A percentile compares a stretch with the other conserved stretches of the same genome.
Conservation (phyloP, 2,797 vertebrate genomes). For the Sus cebifrons region DNA sequence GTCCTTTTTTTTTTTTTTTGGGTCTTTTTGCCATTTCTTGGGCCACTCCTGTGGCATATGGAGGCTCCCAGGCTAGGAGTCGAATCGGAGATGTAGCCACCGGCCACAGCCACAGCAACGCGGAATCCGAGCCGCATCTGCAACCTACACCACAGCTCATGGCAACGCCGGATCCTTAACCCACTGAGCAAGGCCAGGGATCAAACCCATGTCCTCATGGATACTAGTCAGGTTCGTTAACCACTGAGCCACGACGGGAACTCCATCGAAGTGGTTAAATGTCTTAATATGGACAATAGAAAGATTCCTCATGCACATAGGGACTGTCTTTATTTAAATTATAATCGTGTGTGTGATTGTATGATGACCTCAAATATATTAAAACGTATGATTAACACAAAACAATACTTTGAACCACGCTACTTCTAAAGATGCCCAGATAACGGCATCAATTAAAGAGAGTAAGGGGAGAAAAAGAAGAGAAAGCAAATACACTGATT, state of each 20-base stretch:
- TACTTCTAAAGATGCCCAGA: neutral
- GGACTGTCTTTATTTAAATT: neutral
- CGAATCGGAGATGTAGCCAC: too few species aligned
- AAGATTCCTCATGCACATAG: conserved; percentile 48
- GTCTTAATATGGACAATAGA: conserved; percentile 54
- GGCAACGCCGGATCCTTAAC: too few species aligned
- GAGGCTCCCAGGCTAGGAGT: too few species aligned
- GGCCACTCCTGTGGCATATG: too few species aligned
- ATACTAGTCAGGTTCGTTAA: too few species aligned
- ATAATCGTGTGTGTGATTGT: neutral
- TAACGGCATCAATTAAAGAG: neutral
- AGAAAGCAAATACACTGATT: conserved; percentile 38
- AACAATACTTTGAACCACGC: conserved; percentile 32
- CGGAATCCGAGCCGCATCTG: too few species aligned
- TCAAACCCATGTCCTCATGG: too few species aligned
- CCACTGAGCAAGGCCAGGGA: too few species aligned
- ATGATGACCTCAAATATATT: conserved; percentile 31
- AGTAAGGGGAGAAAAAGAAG: neutral
- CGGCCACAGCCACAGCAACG: too few species aligned
- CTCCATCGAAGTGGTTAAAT: neutral
- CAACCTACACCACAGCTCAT: too few species aligned
- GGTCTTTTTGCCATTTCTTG: too few species aligned
- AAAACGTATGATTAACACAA: conserved; percentile 43
- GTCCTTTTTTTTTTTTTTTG: neutral
- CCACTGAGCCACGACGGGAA: too few species aligned